A percentile compares a stretch with the other conserved stretches of the same genome.
Evolutionary conservation across 2,797 vertebrate genomes (phyloP).

Genomic region (Graptemys geographica): DNA sequence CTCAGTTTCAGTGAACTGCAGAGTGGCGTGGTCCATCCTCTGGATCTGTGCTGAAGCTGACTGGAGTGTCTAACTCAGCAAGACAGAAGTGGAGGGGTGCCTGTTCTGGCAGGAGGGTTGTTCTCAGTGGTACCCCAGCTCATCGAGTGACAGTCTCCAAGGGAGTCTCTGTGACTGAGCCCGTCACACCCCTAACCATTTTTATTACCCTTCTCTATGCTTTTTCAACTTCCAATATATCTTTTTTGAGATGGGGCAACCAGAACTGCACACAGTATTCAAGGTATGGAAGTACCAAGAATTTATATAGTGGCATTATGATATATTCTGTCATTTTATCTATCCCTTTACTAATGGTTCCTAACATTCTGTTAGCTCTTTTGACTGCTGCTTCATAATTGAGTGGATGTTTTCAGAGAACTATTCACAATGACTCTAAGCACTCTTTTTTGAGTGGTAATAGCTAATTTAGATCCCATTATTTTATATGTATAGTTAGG

Average conservation of each 20-base stretch:
- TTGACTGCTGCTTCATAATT: background rate
- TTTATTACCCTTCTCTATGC: background rate
- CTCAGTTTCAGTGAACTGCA: no score
- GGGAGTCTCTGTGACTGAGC: no score
- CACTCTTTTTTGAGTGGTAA: background rate
- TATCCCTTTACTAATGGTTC: background rate
- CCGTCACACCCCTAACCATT: no score
- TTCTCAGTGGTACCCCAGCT: no score
- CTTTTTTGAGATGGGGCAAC: background rate
- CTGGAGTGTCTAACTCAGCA: no score
- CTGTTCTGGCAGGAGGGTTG: no score
- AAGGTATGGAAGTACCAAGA: background rate
- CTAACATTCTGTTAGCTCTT: background rate
- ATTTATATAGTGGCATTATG: background rate
- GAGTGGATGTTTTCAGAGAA: background rate
- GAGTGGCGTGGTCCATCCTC: no score
- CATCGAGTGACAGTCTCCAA: no score
- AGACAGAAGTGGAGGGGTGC: no score
- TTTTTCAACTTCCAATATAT: background rate
- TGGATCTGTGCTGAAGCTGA: no score
- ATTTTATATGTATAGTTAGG: background rate
- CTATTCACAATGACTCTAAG: background rate
- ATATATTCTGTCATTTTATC: background rate
- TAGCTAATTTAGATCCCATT: background rate
- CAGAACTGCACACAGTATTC: background rate